These are phyloP conservation scores for Luehdorfia chinensis DNA, from an alignment of 1,140 invertebrate genomes.

Conservation along the genomic window DNA sequence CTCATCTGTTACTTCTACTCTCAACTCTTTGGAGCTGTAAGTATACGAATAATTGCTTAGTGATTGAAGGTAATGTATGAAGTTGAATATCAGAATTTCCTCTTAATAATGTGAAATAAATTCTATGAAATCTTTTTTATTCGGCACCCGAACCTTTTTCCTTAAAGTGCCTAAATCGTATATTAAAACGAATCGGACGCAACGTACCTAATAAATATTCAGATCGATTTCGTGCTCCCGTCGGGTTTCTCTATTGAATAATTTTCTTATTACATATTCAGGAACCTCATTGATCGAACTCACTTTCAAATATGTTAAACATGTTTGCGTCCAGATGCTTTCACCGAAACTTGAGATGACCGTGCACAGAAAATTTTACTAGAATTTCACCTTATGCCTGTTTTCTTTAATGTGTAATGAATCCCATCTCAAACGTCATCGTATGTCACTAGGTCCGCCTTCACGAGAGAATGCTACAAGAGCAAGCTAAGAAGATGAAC, in stretches of 20 bases:
- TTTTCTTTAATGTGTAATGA: no score
- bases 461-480: conserved; percentile 87
- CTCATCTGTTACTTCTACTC: conserved; percentile 84
- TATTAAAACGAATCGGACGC: conserved; percentile 18
- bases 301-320: conserved; percentile 7
- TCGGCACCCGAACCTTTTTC: conserved; percentile 11
- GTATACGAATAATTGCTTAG: conserved; percentile 25
- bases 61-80: no score
- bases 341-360: background rate
- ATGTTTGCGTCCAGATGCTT: conserved; percentile 7
- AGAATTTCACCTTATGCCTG: background rate
- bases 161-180: conserved; percentile 6
- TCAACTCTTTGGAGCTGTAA: conserved; percentile 82
- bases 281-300: conserved; percentile 13
- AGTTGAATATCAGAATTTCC: no score
- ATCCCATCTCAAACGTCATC: no score
- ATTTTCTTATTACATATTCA: conserved; percentile 18
- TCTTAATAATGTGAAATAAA: conserved; percentile 6
- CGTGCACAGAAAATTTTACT: background rate
- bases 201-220: conserved; percentile 15
- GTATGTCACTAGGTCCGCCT: conserved; percentile 76
- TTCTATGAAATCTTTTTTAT: conserved; percentile 12
- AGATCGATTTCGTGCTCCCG: conserved; percentile 14
- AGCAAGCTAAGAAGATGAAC: conserved; percentile 91
- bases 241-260: conserved; percentile 17